A percentile compares a stretch with the other conserved stretches of the same genome.
Conservation (phyloP, 2,113 vertebrate species). For the Cyphomyrus plagiostoma region DNA sequence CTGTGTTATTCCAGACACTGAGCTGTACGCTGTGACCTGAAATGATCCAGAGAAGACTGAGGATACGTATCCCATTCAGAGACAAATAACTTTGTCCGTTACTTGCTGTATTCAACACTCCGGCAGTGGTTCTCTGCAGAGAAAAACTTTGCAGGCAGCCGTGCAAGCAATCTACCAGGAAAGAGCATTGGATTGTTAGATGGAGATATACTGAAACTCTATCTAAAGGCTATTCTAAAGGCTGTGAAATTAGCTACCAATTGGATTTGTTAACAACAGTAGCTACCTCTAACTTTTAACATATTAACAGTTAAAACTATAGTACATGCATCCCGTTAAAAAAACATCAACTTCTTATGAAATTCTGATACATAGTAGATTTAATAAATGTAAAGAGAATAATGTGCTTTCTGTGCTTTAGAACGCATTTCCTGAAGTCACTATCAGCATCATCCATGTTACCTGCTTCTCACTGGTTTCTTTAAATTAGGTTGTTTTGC, state of each 20-base stretch:
- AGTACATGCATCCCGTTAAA: background rate
- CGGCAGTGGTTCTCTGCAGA: conserved; percentile 55
- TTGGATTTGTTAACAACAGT: background rate
- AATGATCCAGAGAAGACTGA: conserved; percentile 77
- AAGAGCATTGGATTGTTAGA: conserved; percentile 13
- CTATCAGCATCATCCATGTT: background rate
- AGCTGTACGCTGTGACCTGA: conserved; percentile 72
- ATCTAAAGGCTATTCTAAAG: background rate
- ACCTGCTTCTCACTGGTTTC: background rate
- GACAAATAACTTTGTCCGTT: conserved; percentile 45
- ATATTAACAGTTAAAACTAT: background rate
- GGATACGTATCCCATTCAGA: conserved; percentile 65
- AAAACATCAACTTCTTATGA: background rate
- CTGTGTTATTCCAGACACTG: conserved; percentile 59
- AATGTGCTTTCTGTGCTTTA: background rate
- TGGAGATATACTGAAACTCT: background rate
- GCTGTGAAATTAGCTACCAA: background rate
- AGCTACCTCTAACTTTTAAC: background rate
- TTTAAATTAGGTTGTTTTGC: background rate
- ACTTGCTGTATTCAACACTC: conserved; percentile 40
- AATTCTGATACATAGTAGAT: background rate
- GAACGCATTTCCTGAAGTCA: background rate
- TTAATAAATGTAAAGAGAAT: background rate
- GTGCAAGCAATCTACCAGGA: conserved; percentile 34
- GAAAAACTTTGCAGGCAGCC: conserved; percentile 56